Base-by-base conservation (phyloP, 1,140 invertebrate species). In the Maconellicoccus hirsutus region DNA sequence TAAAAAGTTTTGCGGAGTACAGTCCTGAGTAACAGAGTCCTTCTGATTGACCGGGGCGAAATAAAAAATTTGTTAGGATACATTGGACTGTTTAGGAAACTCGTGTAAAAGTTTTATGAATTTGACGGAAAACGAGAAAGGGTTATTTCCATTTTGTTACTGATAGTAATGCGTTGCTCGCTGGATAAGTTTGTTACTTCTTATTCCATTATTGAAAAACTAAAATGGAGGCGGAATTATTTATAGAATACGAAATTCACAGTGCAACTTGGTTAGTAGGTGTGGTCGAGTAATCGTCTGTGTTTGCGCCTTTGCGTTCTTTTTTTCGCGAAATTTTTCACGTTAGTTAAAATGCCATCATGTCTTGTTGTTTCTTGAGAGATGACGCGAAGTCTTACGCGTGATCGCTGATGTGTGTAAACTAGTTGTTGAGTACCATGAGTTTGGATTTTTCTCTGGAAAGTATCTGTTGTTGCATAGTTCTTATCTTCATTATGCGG, bases 141-240 rank as follows among this genome's bases (percentile, higher is more conserved):
- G n/a, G 42, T 52, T 52, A 52, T 52, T 52, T 52, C 42, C 42
- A 52, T 52, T 52, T 52, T 52, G 42, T 16, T 52, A 52, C 42
- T 52, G 42, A 52, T 52, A 52, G 42, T 52, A 52, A 52, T 52
- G n/a, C 42, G 6, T 52, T 33, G 12, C 29, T 52, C 42, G 42
- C 42, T 16, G 42, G 42, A 52, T 52, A 52, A 52, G 42, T 52
- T 52, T 52, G 42, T 16, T 52, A 52, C 42, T 52, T 52, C 42
- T 52, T 52, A 52, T 52, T 52, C 42, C 42, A 52, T 52, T 52
- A 52, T 52, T 52, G 42, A 52, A 52, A 52, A 52, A 52, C 42
- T 52, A 52, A 52, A 52, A 52, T 52, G 42, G 42, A 52, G 42
- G 42, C 42, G 42, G 42, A 52, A 52, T 52, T 52, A 52, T 52